Evolutionary conservation across 2,888 invertebrate species (phyloP).

Genomic region (Acrobasis consociella): DNA sequence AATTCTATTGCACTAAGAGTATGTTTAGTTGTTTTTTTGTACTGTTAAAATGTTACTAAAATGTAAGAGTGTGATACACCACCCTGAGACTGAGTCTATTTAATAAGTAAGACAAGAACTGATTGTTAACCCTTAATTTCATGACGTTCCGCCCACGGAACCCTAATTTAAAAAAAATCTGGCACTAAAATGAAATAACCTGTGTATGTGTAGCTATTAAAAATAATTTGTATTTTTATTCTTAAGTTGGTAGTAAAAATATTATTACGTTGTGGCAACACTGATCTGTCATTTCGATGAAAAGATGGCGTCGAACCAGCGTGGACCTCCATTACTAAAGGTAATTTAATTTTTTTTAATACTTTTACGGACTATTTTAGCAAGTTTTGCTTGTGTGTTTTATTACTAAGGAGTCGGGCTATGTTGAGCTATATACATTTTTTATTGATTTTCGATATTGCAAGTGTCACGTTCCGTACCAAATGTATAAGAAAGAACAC

Average conservation of each 20-base stretch:
- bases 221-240: too few relatives aligned
- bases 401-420: background rate
- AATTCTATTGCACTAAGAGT: too few relatives aligned
- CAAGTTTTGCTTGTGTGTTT: background rate
- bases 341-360: background rate
- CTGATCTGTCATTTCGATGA: background rate
- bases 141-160: too few relatives aligned
- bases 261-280: constrained; percentile 1
- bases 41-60: too few relatives aligned
- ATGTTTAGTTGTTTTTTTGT: too few relatives aligned
- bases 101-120: too few relatives aligned
- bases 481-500: constrained; percentile 3
- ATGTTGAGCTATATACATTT: background rate
- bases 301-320: constrained; percentile 4
- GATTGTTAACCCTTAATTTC: too few relatives aligned
- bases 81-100: too few relatives aligned
- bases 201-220: too few relatives aligned
- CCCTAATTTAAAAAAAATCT: too few relatives aligned
- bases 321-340: constrained; percentile 1
- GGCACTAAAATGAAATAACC: too few relatives aligned
- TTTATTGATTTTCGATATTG: background rate
- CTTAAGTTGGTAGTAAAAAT: background rate
- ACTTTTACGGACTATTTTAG: constrained; percentile 3
- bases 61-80: too few relatives aligned
- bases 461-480: constrained; percentile 2